These are phyloP conservation scores for Rachycentron canadum DNA, from an alignment of 2,797 vertebrate species.

Conservation along the genomic window DNA sequence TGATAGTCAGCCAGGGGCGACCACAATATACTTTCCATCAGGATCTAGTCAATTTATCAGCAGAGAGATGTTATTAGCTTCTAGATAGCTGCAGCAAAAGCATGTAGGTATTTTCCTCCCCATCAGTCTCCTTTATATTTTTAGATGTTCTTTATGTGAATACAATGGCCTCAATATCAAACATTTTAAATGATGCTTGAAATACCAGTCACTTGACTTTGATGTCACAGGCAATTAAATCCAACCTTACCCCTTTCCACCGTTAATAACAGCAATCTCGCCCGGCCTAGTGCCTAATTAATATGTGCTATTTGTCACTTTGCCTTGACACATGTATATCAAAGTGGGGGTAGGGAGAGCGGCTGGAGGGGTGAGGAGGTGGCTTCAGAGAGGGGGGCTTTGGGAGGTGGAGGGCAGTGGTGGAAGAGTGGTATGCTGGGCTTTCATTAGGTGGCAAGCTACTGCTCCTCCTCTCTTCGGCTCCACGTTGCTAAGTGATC, in stretches of 20 bases:
- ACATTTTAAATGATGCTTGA: constrained; percentile 99
- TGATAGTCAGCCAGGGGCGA: constrained; percentile 81
- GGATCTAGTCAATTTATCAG: constrained; percentile 87
- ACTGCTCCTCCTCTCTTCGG: constrained; percentile 57
- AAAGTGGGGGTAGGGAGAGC: constrained; percentile 87
- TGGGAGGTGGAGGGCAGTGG: constrained; percentile 71
- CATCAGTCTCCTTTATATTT: constrained; percentile 98
- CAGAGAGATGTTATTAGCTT: constrained; percentile 84
- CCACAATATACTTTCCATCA: constrained; percentile 84
- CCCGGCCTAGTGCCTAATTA: constrained; percentile 99
- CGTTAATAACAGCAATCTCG: constrained; percentile 99
- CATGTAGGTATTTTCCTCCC: constrained; percentile 89
- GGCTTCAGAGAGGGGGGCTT: constrained; percentile 24
- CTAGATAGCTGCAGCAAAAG: constrained; percentile 88
- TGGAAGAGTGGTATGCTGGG: constrained; percentile 70
- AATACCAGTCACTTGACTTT: constrained; percentile 99
- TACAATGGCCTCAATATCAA: constrained; percentile 99
- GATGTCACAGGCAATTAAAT: constrained; percentile 99
- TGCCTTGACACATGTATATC: constrained; percentile 99
- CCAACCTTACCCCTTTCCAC: constrained; percentile 96
- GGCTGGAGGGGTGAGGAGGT: constrained; percentile 70
- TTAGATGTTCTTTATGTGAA: constrained; percentile 98
- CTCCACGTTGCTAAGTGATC: constrained; percentile 37
- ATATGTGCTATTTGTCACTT: constrained; percentile 99
- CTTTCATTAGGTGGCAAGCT: constrained; percentile 90